Evolutionary conservation across 2,797 vertebrate species (phyloP).

Genomic region (Danio albolineatus): DNA sequence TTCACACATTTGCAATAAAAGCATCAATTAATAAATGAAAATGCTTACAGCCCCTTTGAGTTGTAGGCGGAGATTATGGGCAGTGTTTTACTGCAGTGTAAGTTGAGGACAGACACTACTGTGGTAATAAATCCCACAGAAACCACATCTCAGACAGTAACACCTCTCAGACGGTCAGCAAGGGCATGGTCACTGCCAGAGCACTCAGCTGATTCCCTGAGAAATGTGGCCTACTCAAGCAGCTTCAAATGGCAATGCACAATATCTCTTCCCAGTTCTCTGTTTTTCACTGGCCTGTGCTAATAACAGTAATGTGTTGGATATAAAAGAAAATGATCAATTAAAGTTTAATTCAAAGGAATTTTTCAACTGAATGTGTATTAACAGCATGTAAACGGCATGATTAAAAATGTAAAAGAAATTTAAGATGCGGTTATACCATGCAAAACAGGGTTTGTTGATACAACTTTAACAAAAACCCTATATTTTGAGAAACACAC

Average conservation of each 20-base stretch:
- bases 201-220: conserved; percentile 22
- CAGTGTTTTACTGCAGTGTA: conserved; percentile 11
- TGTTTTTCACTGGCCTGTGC: no score
- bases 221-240: background rate
- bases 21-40: background rate
- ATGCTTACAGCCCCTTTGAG: background rate
- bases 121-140: conserved; percentile 47
- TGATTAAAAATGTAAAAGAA: no score
- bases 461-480: no score
- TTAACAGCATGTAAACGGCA: no score
- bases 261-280: background rate
- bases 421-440: no score
- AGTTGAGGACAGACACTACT: conserved; percentile 12
- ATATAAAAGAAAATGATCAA: no score
- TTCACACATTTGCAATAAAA: no score
- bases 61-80: background rate
- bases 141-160: conserved; percentile 37
- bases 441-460: no score
- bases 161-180: conserved; percentile 10
- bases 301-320: no score
- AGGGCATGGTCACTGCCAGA: conserved; percentile 16
- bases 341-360: no score
- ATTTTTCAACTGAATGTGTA: no score
- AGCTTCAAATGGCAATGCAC: background rate
- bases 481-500: no score